These are phyloP conservation scores for Phymorhynchus buccinoides DNA, from an alignment of 1,140 invertebrate genomes.

Conservation along the genomic window DNA sequence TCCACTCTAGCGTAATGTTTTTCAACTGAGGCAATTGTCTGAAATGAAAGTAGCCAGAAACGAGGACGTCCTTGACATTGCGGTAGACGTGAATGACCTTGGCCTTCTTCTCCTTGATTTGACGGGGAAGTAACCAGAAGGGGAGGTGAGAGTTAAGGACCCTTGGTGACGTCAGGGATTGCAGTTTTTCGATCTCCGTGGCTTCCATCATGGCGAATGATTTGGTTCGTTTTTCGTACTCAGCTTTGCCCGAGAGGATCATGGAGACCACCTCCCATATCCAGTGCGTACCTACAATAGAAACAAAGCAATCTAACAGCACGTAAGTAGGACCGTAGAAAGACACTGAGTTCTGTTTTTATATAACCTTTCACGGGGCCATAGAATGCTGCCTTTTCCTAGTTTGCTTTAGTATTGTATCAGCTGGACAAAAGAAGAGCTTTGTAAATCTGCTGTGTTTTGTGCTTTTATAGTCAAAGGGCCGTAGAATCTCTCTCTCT, in stretches of 20 bases:
- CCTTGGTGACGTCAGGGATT: conserved; percentile 43
- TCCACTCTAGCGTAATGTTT: not conserved
- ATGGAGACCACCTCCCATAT: conserved; percentile 40
- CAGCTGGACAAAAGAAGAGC: not conserved
- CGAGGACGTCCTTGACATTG: conserved; percentile 51
- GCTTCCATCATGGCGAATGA: conserved; percentile 45
- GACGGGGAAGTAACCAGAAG: conserved; percentile 33
- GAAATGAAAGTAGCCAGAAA: conserved; percentile 43
- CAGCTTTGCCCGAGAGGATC: conserved; percentile 35
- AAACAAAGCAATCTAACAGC: too few species aligned
- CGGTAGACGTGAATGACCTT: conserved; percentile 49
- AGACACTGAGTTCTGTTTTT: too few species aligned
- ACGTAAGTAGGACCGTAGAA: too few species aligned
- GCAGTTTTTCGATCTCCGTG: conserved; percentile 27
- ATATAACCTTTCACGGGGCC: not conserved
- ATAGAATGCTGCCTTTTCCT: not conserved
- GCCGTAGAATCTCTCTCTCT: too few species aligned
- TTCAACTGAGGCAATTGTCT: not conserved
- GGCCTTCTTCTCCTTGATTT: conserved; percentile 34
- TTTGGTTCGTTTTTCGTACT: conserved; percentile 42
- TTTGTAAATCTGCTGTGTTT: not conserved
- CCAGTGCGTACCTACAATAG: conserved; percentile 47
- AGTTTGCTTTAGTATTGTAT: not conserved
- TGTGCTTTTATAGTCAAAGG: not conserved
- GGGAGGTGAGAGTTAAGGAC: conserved; percentile 50